Evolutionary conservation across 1,140 invertebrate species (phyloP).

Genomic region (Dendrolimus kikuchii): DNA sequence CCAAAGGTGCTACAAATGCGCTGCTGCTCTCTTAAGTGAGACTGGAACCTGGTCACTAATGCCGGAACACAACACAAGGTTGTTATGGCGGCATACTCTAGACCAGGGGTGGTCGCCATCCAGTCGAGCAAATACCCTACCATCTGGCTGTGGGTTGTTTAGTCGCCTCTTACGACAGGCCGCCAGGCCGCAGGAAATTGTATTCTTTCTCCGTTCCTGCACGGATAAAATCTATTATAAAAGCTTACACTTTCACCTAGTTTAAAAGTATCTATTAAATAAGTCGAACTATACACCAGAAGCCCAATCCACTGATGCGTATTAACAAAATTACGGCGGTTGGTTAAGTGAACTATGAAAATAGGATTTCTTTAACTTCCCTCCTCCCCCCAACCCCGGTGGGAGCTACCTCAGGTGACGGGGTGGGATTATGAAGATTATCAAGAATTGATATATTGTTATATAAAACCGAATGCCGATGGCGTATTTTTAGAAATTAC

Average conservation of each 20-base stretch:
- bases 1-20: too few species aligned
- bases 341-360: conserved; percentile 68
- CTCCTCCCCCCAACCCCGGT: conserved; percentile 12
- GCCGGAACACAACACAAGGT: too few species aligned
- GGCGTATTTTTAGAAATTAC: too few species aligned
- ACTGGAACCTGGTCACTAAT: too few species aligned
- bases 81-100: too few species aligned
- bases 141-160: too few species aligned
- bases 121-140: too few species aligned
- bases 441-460: conserved; percentile 43
- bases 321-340: conserved; percentile 63
- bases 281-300: conserved; percentile 29
- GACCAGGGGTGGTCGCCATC: too few species aligned
- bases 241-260: neutral
- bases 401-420: conserved; percentile 32
- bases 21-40: too few species aligned
- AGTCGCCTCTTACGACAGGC: too few species aligned
- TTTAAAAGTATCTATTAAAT: conserved; percentile 37
- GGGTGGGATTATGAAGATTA: conserved; percentile 58
- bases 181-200: too few species aligned
- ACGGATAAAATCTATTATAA: neutral
- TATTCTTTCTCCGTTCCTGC: too few species aligned
- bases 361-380: conserved; percentile 60
- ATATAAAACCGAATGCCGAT: conserved; percentile 24
- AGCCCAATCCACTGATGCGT: conserved; percentile 60